phyloP scores from a whole-genome alignment of 2,797 vertebrate species.

The Anabacerthia variegaticeps region DNA sequence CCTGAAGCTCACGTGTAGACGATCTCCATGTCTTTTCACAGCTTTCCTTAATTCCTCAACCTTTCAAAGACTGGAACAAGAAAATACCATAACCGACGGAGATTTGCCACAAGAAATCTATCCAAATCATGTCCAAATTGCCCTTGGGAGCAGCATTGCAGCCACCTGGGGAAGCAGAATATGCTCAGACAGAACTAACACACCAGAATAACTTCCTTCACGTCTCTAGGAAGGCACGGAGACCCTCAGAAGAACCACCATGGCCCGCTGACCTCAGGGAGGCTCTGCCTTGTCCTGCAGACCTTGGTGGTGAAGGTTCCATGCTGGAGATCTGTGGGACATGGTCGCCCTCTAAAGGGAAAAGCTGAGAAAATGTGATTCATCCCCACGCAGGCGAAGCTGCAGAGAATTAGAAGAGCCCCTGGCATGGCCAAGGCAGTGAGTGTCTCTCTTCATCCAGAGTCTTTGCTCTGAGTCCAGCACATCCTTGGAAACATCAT shows the following conservation, averaged over 20 bases:
- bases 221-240: neutral
- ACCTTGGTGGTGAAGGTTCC: rapidly evolving
- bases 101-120: neutral
- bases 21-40: neutral
- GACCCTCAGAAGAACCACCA: neutral
- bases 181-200: neutral
- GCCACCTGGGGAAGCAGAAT: neutral
- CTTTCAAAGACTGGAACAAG: neutral
- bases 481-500: neutral
- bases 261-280: neutral
- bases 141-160: neutral
- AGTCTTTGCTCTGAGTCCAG: neutral
- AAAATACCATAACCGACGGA: neutral
- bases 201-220: neutral
- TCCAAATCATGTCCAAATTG: neutral
- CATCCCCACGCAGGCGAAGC: neutral
- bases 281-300: neutral
- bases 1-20: neutral
- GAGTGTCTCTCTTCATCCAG: neutral
- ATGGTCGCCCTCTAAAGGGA: conserved; percentile 60
- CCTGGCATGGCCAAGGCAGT: rapidly evolving
- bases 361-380: neutral
- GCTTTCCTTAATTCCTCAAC: neutral
- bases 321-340: neutral
- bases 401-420: neutral